Evolutionary conservation across 2,888 invertebrate species (phyloP).

Genomic region (Machimus rusticus): DNA sequence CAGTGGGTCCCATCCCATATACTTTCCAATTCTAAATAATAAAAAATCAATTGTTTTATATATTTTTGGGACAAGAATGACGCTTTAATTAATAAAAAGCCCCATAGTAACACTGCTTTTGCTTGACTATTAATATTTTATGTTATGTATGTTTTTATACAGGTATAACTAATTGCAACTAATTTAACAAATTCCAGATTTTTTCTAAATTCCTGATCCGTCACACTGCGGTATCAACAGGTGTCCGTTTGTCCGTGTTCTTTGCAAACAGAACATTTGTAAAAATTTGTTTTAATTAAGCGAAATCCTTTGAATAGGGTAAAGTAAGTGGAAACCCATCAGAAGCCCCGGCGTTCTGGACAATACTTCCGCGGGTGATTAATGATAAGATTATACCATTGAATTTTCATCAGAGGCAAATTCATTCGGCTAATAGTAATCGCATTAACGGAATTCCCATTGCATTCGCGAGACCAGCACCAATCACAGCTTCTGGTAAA

Average conservation of each 20-base stretch:
- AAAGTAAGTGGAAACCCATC: neutral
- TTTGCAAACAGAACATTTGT: neutral
- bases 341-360: neutral
- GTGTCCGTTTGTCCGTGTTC: neutral
- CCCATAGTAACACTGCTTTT: neutral
- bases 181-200: neutral
- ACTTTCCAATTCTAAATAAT: no score
- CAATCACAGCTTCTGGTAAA: neutral
- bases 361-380: neutral
- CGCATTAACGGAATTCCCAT: neutral
- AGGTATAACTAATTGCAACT: no score
- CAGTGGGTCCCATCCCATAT: no score
- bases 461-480: neutral
- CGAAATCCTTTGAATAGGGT: neutral
- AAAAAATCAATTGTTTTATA: no score
- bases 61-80: no score
- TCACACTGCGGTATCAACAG: neutral
- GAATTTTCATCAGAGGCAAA: neutral
- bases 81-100: no score
- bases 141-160: no score
- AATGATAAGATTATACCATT: neutral
- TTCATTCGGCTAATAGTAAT: neutral
- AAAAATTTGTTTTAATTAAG: neutral
- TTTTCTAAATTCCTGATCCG: neutral
- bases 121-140: neutral